A percentile compares a stretch with the other conserved stretches of the same genome.
Conservation (phyloP, 2,113 vertebrate species). For the Lagopus leucura region DNA sequence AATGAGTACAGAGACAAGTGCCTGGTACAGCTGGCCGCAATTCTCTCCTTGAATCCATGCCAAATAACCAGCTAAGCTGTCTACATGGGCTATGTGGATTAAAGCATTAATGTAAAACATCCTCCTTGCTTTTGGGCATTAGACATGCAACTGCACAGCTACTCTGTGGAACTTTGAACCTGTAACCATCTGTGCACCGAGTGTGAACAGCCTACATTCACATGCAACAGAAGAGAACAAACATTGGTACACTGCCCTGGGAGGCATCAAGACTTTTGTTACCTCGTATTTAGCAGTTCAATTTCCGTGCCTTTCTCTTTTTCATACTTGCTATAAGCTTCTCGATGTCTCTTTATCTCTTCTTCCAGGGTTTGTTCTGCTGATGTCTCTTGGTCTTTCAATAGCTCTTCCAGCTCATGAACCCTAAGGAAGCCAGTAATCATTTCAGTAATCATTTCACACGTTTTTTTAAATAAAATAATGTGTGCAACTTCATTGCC, state of each 20-base stretch:
- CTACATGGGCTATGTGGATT: background rate
- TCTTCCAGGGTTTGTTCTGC: conserved; percentile 87
- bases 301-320: conserved; percentile 90
- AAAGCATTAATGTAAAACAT: conserved; percentile 53
- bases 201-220: background rate
- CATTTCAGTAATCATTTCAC: conserved; percentile 8
- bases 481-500: background rate
- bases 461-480: background rate
- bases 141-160: conserved; percentile 8
- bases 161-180: background rate
- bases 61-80: conserved; percentile 33
- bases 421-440: conserved; percentile 78
- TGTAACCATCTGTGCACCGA: conserved; percentile 35
- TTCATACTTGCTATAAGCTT: conserved; percentile 89
- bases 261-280: background rate
- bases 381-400: conserved; percentile 93
- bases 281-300: conserved; percentile 91
- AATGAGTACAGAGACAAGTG: background rate
- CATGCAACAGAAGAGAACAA: background rate
- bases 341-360: conserved; percentile 87
- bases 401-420: conserved; percentile 93
- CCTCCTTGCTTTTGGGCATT: conserved; percentile 31
- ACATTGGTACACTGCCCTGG: background rate
- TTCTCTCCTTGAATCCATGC: conserved; percentile 19
- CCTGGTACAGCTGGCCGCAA: background rate